Evolutionary conservation across 2,888 invertebrate species (phyloP), one percentile per base, ranked within the genome.

Genomic region (Orthonychiurus folsomi): DNA sequence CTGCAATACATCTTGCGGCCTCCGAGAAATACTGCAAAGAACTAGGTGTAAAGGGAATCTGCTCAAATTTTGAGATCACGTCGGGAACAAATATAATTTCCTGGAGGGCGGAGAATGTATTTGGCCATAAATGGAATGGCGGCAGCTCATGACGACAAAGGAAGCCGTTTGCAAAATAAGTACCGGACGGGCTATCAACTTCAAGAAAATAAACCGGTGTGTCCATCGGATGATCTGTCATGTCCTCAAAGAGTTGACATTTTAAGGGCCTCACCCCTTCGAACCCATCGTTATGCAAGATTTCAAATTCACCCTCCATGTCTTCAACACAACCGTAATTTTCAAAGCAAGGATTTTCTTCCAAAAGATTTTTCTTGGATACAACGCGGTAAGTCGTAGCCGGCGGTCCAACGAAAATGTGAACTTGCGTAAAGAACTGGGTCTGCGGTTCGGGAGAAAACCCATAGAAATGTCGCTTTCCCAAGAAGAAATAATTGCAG

Each of bases 101-200:
- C 52, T 52, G 52, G 3, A 52, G n/a, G n/a, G 12, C 5, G 9
- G 52, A 5, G n/a, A 52, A 52, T 3, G 68, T 65, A n/a, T 66
- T 63, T 3, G 63, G 62, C 68, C 68, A 68, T 23, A 60, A 23
- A 25, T 65, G 58, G 3, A 68, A 3, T 1, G 65, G 65, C 20
- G 68, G 68, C 47, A 65, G 23, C 53, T 66, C 68, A 52, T 66
- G 66, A n/a, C 62, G 26, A 48, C 65, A 66, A 0, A 68, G 60
- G 23, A 58, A 68, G 1, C 65, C 63, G 25, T 68, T 63, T 0
- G 68, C 66, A 53, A 68, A 60, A 55, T 68, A 68, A 1, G 68
- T 68, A 28, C 68, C 68, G n/a, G 50, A 56, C n/a, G 64, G 61
- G 28, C 62, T 65, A 23, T 65, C 62, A 18, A 68, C 68, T 25